Conservation (phyloP, 92 coral and sea anemone species). For the Paramuricea clavata region DNA sequence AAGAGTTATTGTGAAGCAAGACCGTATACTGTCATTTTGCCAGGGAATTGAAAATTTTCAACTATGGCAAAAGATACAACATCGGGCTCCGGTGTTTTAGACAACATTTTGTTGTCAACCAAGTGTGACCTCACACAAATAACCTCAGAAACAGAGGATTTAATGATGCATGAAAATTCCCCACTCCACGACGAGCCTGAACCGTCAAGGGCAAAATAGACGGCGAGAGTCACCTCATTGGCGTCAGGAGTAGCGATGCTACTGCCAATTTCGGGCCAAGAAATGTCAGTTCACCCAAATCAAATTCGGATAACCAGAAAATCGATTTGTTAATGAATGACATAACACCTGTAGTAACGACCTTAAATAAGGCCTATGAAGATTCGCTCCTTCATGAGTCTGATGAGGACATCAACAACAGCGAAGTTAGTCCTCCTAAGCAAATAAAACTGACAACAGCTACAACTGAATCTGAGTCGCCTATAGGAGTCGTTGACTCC, state of each 20-base stretch:
- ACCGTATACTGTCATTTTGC: too few relatives aligned
- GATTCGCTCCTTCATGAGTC: constrained; percentile 31
- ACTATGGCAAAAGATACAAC: not conserved
- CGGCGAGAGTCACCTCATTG: too few relatives aligned
- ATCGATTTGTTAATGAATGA: constrained; percentile 55
- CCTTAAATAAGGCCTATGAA: constrained; percentile 44
- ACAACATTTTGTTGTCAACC: constrained; percentile 31
- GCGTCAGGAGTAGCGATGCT: constrained; percentile 13
- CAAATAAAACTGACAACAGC: constrained; percentile 7
- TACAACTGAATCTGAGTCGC: not conserved
- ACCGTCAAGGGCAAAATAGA: too few relatives aligned
- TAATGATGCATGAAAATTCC: too few relatives aligned
- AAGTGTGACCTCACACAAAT: constrained; percentile 2
- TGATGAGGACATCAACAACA: constrained; percentile 39
- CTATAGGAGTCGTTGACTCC: constrained; percentile 39
- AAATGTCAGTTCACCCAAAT: not conserved
- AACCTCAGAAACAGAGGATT: too few relatives aligned
- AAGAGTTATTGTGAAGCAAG: too few relatives aligned
- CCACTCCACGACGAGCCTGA: too few relatives aligned
- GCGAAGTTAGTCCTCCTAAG: constrained; percentile 20
- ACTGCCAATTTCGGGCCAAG: not conserved
- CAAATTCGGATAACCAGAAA: constrained; percentile 24
- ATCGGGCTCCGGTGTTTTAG: constrained; percentile 43
- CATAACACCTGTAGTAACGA: constrained; percentile 47
- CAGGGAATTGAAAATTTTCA: too few relatives aligned